Base-by-base conservation (phyloP, 2,888 invertebrate species). In the Psylliodes chrysocephalus region DNA sequence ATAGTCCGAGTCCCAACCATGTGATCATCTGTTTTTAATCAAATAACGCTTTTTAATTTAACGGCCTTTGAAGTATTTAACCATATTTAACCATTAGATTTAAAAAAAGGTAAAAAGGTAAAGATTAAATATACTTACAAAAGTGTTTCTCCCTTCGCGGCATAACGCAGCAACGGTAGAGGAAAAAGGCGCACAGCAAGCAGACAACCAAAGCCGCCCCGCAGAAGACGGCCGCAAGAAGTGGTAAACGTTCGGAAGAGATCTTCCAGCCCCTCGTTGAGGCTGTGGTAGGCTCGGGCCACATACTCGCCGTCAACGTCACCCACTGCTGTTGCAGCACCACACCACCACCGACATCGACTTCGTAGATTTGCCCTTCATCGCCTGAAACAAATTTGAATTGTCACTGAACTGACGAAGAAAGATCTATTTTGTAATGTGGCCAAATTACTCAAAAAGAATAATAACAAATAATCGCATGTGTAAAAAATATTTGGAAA, bases 101-200 rank as follows among this genome's bases (percentile, higher is more conserved):
- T n/a, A n/a, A n/a, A n/a, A n/a, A n/a, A n/a, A n/a, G n/a, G n/a
- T n/a, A n/a, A n/a, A n/a, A n/a, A n/a, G n/a, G n/a, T n/a, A n/a
- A n/a, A n/a, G n/a, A n/a, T n/a, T n/a, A n/a, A n/a, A n/a, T n/a
- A n/a, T 63, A 79, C 85, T 85, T 82, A 89, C 89, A 87, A 78
- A 87, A 88, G 68, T 89, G 87, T 83, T 89, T 89, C 82, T 89
- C 88, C 77, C 88, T 86, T 70, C 88, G 87, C 75, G 89, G 89
- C 86, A 89, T 88, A 79, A 88, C 86, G 84, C 89, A 89, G 81
- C 89, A 89, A 81, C 88, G 87, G 83, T 89, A 89, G 75, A 89
- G 84, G 76, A 89, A 83, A 78, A 87, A 83, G 72, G 88, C 86
- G 79, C 88, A 85, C 79, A 89, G 84, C 75, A 88, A 81, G 75